Conservation (phyloP, 2,113 vertebrate genomes). For the Rhinichthys klamathensis region DNA sequence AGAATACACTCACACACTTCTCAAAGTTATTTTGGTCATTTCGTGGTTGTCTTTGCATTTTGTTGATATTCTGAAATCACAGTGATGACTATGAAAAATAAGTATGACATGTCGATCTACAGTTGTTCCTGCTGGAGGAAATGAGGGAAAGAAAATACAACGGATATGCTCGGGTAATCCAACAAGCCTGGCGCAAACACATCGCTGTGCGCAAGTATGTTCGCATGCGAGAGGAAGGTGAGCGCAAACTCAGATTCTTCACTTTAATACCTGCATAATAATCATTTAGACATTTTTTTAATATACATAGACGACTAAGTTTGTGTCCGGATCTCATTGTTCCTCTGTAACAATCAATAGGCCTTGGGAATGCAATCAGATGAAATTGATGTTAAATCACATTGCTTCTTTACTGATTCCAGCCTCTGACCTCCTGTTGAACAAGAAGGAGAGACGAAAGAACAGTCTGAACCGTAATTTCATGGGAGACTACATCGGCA, state of each 20-base stretch:
- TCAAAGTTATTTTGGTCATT: not conserved
- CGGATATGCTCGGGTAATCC: conserved; percentile 81
- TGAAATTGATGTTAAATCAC: not conserved
- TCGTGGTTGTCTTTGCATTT: not conserved
- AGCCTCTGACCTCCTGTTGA: conserved; percentile 83
- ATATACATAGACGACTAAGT: no score
- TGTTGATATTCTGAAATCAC: not conserved
- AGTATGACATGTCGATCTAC: not conserved
- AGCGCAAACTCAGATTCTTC: not conserved
- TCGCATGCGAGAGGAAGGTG: conserved; percentile 84
- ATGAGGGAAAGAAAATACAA: conserved; percentile 80
- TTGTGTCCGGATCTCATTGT: not conserved
- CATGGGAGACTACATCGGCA: conserved; percentile 82
- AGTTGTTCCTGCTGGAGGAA: conserved; percentile 80
- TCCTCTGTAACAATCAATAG: not conserved
- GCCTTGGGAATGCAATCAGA: not conserved
- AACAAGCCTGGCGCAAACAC: conserved; percentile 86
- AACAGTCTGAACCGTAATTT: conserved; percentile 88
- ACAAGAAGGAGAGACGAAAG: conserved; percentile 81
- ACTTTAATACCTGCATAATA: not conserved
- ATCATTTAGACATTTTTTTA: not conserved
- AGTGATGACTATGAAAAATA: not conserved
- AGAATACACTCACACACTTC: not conserved
- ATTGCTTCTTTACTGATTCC: not conserved
- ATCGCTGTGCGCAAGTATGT: conserved; percentile 83